Evolutionary conservation across 92 coral and sea anemone genomes (phyloP), one percentile per base, ranked within the genome.

Genomic region (Zoanthus gigantus): DNA sequence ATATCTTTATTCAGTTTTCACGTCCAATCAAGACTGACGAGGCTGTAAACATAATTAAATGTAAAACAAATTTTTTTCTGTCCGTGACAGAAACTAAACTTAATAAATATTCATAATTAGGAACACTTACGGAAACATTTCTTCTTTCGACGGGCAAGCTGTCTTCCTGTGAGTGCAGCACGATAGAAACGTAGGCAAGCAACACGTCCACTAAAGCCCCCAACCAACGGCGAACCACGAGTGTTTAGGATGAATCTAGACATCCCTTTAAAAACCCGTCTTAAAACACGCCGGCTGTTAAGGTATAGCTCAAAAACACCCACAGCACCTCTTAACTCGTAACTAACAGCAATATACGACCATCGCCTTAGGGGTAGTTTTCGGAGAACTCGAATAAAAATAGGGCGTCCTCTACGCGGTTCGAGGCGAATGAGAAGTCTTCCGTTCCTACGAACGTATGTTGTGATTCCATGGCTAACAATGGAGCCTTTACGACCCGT

Each of bases 311-410:
- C 92, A 29, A 93, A 91, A 34, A 82, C 23, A 7, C 94, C 95
- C 18, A 90, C 86, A 15, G 79, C 52, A 60, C 80, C 75, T 53
- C 13, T 68, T 68, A 68, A 28, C 7, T 71, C 30, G 80, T 91
- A 93, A 3, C 75, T 93, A n/a, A 93, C 95, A n/a, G 94, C 95
- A 9, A 93, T 87, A 72, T 84, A 91, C 31, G 87, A 88, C 95
- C 95, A 93, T 29, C 87, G 87, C 28, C 86, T 60, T 5, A 86
- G 94, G 47, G 15, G 32, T 31, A 91, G 76, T 10, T 61, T 60
- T 46, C 83, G 89, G 72, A 86, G 84, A 17, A 84, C 44, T 13
- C 11, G 73, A 23, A 68, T 6, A 13, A 31, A 68, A 68, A 68
- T 44, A 28, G 73, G 73, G 16, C 75, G 84, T 42, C 14, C 42